phyloP scores from a whole-genome alignment of 2,797 vertebrate genomes.

The Hippocampus kuda region DNA sequence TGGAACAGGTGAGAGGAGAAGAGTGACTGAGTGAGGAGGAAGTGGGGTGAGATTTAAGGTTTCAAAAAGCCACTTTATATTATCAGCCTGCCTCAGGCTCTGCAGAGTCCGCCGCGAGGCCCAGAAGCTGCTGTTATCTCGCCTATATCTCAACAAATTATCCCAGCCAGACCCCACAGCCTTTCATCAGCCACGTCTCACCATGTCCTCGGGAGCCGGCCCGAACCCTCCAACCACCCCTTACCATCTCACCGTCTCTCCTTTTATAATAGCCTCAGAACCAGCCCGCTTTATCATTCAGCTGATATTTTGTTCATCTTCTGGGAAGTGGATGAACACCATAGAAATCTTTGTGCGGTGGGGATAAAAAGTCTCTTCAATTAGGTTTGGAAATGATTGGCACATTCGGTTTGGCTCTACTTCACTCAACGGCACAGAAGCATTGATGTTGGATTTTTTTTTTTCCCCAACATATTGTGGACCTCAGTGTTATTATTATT shows the following conservation, averaged over 20 bases:
- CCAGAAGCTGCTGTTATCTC: conserved; percentile 23
- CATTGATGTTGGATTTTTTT: neutral
- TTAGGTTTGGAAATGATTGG: conserved; percentile 15
- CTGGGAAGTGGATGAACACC: conserved; percentile 23
- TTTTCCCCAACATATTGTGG: neutral
- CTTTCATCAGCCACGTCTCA: conserved; percentile 38
- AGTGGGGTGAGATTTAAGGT: conserved; percentile 13
- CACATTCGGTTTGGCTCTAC: neutral
- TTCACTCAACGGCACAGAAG: neutral
- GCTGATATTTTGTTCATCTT: conserved; percentile 36
- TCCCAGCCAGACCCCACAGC: conserved; percentile 26
- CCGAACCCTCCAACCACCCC: neutral
- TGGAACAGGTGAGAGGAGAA: conserved; percentile 22
- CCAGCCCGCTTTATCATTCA: conserved; percentile 22
- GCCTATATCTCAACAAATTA: conserved; percentile 39
- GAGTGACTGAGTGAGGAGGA: conserved; percentile 3
- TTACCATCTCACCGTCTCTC: conserved; percentile 6
- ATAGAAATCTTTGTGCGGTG: conserved; percentile 26
- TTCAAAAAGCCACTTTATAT: conserved; percentile 34
- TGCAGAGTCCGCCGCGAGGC: conserved; percentile 12
- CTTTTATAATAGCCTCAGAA: conserved; percentile 31
- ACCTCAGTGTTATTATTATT: neutral
- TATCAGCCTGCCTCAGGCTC: conserved; percentile 33
- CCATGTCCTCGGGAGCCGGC: conserved; percentile 31
- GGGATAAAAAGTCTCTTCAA: conserved; percentile 21